Evolutionary conservation across 1,140 invertebrate species (phyloP), one percentile per base, ranked within the genome.

Genomic region (Drosophila azteca): DNA sequence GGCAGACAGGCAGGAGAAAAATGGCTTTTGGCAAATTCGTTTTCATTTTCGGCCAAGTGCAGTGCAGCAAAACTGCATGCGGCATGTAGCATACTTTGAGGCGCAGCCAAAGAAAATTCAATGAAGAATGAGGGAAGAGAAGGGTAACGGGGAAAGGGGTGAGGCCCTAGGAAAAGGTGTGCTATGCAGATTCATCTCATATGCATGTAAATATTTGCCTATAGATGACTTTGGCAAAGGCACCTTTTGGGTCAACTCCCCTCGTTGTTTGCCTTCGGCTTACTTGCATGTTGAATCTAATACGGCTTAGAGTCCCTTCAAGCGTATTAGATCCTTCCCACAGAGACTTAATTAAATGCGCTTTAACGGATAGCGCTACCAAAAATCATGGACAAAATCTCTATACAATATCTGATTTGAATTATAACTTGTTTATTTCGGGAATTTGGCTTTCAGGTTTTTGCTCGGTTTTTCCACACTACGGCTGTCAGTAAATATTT

Each of bases 401-500:
- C 11, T 11, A 39, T 11, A 39, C 9, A 39, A 39, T 13, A 13
- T 39, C 0, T 39, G 26, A 24, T 24, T 29, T 29, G 35, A 39
- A 39, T 39, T 39, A 13, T 39, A 39, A 13, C 35, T 11, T 9
- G 35, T 11, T 39, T 39, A 39, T 39, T 39, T 9, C 35, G 9
- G 35, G 31, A 9, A 11, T 35, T 35, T 11, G 3, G 29, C 7
- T 9, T 31, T 24, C 22, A 8, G 29, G 29, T 1, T 35, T 51
- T 20, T 20, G 17, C 17, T 11, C n/a, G 11, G n/a, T 29, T 26
- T 24, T 29, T 26, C 31, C 20, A 29, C 9, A 45, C 9, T 43
- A 29, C 9, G 31, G 13, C 43, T 73, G 46, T 73, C 41, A 49
- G 49, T 74, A 49, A 74, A 74, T 50, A 58, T 74, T 74, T 58